Evolutionary conservation across 2,888 invertebrate genomes (phyloP), one percentile per base, ranked within the genome.

Genomic region (Darwinula stevensoni): DNA sequence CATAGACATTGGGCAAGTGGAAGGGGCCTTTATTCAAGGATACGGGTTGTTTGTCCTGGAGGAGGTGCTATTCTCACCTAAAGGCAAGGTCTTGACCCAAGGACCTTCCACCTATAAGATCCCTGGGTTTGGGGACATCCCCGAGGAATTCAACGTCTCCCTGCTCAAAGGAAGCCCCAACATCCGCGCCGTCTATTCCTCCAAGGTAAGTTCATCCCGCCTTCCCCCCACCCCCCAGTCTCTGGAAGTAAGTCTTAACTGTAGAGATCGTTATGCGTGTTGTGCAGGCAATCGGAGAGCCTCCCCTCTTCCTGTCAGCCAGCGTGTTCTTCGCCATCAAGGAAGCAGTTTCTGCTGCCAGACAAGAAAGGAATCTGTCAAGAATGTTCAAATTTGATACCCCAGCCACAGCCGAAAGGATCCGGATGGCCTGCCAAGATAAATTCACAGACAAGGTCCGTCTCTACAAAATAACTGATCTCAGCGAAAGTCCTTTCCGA

Each of bases 261-360:
- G 16, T 17, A 22, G 15, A 12, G 82, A n/a, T n/a, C n/a, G n/a
- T n/a, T n/a, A n/a, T n/a, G n/a, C n/a, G n/a, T n/a, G n/a, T n/a
- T n/a, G n/a, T n/a, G n/a, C n/a, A n/a, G 78, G 91, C 82, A 36
- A 70, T 91, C 22, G 91, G 91, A 1, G 91, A 94, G 49, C 91
- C 91, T 1, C 91, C 91, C 0, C 51, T 91, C 4, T 82, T 88
- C 47, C 57, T 88, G 38, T 78, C 84, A 0, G 61, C 69, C n/a
- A 67, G 82, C 0, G 67, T 65, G 0, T 75, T 75, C 50, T 86
- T 80, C 46, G 88, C 88, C 1, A 76, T 86, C 37, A 73, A 71
- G 35, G 69, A 72, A 43, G 88, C 88, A 1, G 67, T 91, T 33
- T 57, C 60, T 40, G 66, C 73, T 0, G 76, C 78, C 1, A 59